Conservation (phyloP, 2,888 invertebrate species). For the Aromia moschata region DNA sequence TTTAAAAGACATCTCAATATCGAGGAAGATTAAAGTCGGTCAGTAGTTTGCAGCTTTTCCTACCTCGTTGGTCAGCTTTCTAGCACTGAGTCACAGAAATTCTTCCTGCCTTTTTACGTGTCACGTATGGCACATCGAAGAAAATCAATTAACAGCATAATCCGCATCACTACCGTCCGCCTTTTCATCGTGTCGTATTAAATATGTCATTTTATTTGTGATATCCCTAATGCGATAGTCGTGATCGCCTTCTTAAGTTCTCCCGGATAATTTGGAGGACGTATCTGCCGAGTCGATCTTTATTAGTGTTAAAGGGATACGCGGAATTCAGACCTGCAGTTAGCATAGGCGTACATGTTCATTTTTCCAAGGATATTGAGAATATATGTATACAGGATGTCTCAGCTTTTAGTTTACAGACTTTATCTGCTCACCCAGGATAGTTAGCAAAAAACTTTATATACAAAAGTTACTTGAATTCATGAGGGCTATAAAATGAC, state of each 20-base stretch:
- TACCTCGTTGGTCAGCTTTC: no score
- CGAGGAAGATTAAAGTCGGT: no score
- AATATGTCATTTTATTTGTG: conserved; percentile 11
- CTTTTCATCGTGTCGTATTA: not conserved
- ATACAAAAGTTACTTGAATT: no score
- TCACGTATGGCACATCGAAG: not conserved
- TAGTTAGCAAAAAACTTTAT: no score
- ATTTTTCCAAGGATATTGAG: no score
- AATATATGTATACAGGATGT: no score
- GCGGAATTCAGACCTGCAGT: conserved; percentile 44
- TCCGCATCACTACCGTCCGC: not conserved
- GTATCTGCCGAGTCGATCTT: conserved; percentile 48
- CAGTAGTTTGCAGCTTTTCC: no score
- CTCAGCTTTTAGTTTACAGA: no score
- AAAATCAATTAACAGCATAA: not conserved
- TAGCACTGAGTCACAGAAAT: no score
- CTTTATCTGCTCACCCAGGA: no score
- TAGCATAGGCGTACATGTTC: conserved; percentile 34
- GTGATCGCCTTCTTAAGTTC: conserved; percentile 40
- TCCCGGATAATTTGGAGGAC: conserved; percentile 50
- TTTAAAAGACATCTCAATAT: no score
- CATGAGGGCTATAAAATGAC: no score
- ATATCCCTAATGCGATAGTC: conserved; percentile 36
- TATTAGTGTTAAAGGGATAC: conserved; percentile 50
- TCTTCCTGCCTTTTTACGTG: not conserved